phyloP scores from a whole-genome alignment of 2,888 invertebrate species.

The Philereme transversata region DNA sequence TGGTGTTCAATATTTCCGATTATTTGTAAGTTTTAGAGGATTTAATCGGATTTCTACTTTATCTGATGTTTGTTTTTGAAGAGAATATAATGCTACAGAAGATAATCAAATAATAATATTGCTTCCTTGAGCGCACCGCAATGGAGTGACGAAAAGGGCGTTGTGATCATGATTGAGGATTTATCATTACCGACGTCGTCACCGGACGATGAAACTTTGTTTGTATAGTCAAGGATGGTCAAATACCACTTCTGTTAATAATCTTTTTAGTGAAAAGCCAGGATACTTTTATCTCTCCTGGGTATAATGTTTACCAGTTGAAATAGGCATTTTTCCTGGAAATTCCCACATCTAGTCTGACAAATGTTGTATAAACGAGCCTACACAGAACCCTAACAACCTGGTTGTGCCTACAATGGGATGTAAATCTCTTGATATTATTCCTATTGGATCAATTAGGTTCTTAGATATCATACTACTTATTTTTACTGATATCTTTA shows the following conservation, averaged over 20 bases:
- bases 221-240: conserved; percentile 13
- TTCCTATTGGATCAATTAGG: background rate
- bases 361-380: background rate
- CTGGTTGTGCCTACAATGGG: background rate
- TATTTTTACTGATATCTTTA: no score
- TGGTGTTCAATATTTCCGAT: conserved; percentile 49
- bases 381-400: background rate
- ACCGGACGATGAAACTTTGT: conserved; percentile 37
- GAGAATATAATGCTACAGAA: background rate
- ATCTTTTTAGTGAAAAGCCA: background rate
- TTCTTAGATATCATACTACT: background rate
- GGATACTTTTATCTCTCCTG: conserved; percentile 19
- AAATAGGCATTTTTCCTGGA: conserved; percentile 5
- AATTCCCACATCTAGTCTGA: conserved; percentile 8
- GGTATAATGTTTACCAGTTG: conserved; percentile 29
- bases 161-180: conserved; percentile 64
- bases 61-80: background rate
- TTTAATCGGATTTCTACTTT: conserved; percentile 6
- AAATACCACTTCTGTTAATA: conserved; percentile 1
- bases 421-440: background rate
- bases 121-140: conserved; percentile 11
- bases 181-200: conserved; percentile 63
- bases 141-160: conserved; percentile 64
- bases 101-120: background rate
- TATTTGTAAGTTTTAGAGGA: conserved; percentile 25